Evolutionary conservation across 2,113 vertebrate species (phyloP).

Genomic region (Ptychochromis oligacanthus): DNA sequence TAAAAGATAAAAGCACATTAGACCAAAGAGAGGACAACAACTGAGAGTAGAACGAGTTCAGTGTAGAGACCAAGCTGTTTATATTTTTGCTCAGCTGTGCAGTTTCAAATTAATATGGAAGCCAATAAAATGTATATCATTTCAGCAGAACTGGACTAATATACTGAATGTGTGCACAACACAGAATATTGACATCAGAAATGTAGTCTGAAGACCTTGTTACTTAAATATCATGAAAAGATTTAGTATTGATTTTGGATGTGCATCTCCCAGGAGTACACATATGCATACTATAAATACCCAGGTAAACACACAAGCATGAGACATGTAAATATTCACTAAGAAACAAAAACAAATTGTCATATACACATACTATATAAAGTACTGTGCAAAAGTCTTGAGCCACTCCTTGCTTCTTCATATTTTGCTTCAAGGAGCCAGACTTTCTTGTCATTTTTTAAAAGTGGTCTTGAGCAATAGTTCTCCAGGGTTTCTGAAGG

Average conservation of each 20-base stretch:
- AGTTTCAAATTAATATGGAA: constrained; percentile 2
- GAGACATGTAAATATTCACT: background rate
- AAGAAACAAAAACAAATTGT: background rate
- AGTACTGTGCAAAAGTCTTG: too few relatives aligned
- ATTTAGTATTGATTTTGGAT: background rate
- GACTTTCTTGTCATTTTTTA: too few relatives aligned
- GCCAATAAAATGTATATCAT: background rate
- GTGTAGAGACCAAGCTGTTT: background rate
- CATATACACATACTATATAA: background rate
- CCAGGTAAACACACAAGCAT: background rate
- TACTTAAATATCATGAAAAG: background rate
- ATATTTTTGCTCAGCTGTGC: background rate
- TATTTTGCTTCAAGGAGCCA: too few relatives aligned
- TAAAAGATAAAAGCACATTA: constrained; percentile 3
- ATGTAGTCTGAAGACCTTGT: background rate
- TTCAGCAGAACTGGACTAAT: background rate
- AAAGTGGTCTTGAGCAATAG: too few relatives aligned
- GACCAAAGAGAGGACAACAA: background rate
- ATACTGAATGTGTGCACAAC: background rate
- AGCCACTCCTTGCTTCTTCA: too few relatives aligned
- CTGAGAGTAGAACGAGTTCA: background rate
- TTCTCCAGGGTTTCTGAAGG: too few relatives aligned
- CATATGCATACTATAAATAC: background rate
- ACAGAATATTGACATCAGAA: background rate
- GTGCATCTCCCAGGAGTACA: background rate